Conservation (phyloP, 2,113 vertebrate species). For the Macaca mulatta region DNA sequence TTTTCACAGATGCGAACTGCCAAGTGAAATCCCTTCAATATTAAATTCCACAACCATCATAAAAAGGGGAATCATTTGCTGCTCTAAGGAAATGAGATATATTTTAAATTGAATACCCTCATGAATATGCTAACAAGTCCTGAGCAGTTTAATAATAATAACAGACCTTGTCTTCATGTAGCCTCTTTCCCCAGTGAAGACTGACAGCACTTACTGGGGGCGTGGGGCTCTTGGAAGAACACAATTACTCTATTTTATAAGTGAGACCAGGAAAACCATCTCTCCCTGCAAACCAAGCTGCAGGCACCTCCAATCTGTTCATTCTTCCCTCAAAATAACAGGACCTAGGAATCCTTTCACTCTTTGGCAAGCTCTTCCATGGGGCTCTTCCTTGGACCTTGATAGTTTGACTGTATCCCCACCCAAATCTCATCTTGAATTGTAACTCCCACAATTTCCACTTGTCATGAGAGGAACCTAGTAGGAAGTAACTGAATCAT, state of each 20-base stretch:
- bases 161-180: neutral
- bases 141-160: constrained; percentile 37
- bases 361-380: rapidly evolving
- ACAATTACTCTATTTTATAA: rapidly evolving
- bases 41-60: constrained; percentile 18
- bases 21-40: constrained; percentile 47
- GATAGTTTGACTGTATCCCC: too few relatives aligned
- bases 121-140: constrained; percentile 48
- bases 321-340: neutral
- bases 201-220: rapidly evolving
- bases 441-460: too few relatives aligned
- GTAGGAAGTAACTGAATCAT: too few relatives aligned
- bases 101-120: constrained; percentile 36
- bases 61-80: neutral
- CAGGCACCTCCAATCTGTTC: rapidly evolving
- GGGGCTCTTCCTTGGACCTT: neutral
- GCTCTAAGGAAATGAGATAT: constrained; percentile 55
- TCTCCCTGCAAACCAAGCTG: neutral
- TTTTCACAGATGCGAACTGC: neutral
- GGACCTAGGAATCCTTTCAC: rapidly evolving
- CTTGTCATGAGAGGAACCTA: too few relatives aligned
- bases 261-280: neutral
- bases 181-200: neutral
- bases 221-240: neutral
- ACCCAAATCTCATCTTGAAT: too few relatives aligned